phyloP scores from a whole-genome alignment of 2,113 vertebrate genomes.

The Hypomesus transpacificus region DNA sequence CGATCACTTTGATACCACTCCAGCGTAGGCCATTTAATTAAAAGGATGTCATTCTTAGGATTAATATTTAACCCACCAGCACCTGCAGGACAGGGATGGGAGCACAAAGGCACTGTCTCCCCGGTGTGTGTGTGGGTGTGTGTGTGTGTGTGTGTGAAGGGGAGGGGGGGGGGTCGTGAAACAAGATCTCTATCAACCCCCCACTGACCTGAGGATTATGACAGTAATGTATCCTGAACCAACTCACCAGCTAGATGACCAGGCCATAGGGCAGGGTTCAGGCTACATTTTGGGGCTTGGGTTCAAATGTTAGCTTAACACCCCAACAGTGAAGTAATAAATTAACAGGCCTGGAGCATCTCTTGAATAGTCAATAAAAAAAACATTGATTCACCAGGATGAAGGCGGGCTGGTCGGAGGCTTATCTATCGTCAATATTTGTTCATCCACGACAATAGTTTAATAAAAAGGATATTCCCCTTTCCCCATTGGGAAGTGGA shows the following conservation, averaged over 20 bases:
- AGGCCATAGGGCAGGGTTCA: neutral
- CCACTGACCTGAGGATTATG: slow-evolving; percentile 7
- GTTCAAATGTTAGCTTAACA: no score
- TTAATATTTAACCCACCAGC: slow-evolving; percentile 77
- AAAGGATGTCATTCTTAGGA: slow-evolving; percentile 63
- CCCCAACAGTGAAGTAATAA: no score
- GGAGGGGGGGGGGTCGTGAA: slow-evolving; percentile 67
- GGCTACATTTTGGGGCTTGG: neutral
- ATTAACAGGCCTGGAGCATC: no score
- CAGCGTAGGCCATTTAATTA: slow-evolving; percentile 67
- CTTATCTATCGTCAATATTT: no score
- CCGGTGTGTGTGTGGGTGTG: neutral
- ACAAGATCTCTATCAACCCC: slow-evolving; percentile 56
- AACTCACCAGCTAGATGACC: neutral
- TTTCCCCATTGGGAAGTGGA: no score
- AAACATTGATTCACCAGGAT: no score
- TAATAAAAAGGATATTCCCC: no score
- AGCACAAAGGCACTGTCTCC: slow-evolving; percentile 26
- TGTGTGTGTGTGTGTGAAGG: slow-evolving; percentile 20
- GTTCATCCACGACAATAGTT: no score
- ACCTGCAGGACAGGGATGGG: slow-evolving; percentile 58
- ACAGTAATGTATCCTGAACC: no score
- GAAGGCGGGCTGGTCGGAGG: no score
- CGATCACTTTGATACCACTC: slow-evolving; percentile 61
- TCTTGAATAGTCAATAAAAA: no score